A percentile compares a stretch with the other conserved stretches of the same genome.
Evolutionary conservation across 2,888 invertebrate genomes (phyloP).

Genomic region (Copidosoma aretas): DNA sequence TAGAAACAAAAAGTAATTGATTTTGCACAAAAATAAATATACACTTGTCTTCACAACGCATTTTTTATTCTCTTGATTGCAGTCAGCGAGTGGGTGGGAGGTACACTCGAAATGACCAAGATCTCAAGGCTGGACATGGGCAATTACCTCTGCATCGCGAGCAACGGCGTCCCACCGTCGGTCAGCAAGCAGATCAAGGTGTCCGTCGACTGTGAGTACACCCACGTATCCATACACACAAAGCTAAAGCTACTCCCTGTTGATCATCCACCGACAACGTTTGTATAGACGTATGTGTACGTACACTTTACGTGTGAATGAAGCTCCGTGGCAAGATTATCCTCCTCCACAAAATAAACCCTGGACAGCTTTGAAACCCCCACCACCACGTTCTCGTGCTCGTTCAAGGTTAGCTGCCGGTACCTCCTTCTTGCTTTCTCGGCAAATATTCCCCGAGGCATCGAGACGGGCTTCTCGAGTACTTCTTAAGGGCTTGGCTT

Average conservation of each 20-base stretch:
- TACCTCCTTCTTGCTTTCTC: slow-evolving; percentile 19
- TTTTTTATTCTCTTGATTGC: slow-evolving; percentile 47
- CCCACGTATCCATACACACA: background rate
- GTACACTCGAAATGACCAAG: slow-evolving; percentile 80
- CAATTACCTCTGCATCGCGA: slow-evolving; percentile 88
- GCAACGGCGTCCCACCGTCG: slow-evolving; percentile 85
- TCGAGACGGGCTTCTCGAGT: slow-evolving; percentile 6
- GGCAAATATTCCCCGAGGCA: slow-evolving; percentile 25
- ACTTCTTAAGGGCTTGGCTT: slow-evolving; percentile 7
- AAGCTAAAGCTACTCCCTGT: background rate
- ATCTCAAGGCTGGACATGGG: slow-evolving; percentile 92
- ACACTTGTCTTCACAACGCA: no score
- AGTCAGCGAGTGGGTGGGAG: slow-evolving; percentile 87
- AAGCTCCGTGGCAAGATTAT: slow-evolving; percentile 1
- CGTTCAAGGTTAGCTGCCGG: no score
- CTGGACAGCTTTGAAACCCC: slow-evolving; percentile 23
- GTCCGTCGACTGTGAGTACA: slow-evolving; percentile 89
- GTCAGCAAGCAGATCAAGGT: slow-evolving; percentile 92
- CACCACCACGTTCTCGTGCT: background rate
- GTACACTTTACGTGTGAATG: slow-evolving; percentile 1
- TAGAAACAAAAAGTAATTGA: no score
- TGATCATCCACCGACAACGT: no score
- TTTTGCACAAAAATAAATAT: no score
- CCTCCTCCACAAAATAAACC: slow-evolving; percentile 22
- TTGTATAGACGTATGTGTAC: slow-evolving; percentile 61